Evolutionary conservation across 2,888 invertebrate species (phyloP), one percentile per base, ranked within the genome.

Genomic region (Morpho achilles): DNA sequence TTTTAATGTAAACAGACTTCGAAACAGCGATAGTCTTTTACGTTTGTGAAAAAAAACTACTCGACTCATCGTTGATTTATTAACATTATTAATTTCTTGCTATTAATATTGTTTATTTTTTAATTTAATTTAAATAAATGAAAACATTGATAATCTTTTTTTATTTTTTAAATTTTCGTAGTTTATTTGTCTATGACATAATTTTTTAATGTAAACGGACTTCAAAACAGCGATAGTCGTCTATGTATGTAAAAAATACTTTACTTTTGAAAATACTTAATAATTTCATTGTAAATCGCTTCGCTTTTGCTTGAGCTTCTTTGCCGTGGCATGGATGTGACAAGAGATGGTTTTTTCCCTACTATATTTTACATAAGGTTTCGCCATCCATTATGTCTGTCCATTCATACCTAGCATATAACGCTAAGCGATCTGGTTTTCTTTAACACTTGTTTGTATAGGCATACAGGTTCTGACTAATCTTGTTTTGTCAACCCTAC

Each of bases 361-460:
- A 16, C 16, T 16, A 16, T 16, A 16, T 1, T 56, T 50, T 44
- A 10, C 16, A 16, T 52, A 16, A 53, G 10, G 9, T 58, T 40
- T 16, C 42, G 9, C 9, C 42, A 3, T 43, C 8, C 8, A 9
- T 53, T 39, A n/a, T 44, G 8, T 48, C 48, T 60, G 62, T 66
- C 65, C 74, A 71, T 75, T 71, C 77, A 75, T 71, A 66, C 50
- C 69, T 72, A 74, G 77, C 76, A 74, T 72, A 76, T 87, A 86
- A 85, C 76, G 75, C 81, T 82, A 65, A 84, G 87, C 87, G 82
- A 82, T 74, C 74, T 84, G 78, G 75, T 80, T 84, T 82, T 82
- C 82, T 81, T 86, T 90, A 90, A 89, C 87, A 87, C 89, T 87
- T 88, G 87, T 87, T 84, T 90, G 87, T 89, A 86, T 87, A 77